phyloP scores from a whole-genome alignment of 2,797 vertebrate genomes.

The Anguilla pacifica region DNA sequence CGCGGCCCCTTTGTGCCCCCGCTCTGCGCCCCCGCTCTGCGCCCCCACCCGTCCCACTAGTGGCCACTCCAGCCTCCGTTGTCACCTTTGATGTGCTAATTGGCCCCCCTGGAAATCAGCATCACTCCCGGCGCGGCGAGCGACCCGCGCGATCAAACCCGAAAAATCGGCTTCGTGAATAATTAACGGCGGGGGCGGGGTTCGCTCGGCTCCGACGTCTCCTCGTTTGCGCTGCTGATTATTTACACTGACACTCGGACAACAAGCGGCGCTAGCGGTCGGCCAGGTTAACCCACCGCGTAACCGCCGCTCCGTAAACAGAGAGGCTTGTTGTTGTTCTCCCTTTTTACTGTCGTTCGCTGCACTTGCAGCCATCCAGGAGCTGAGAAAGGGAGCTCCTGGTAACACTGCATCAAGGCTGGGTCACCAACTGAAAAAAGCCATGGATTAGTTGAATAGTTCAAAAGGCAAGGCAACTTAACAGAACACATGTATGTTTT shows the following conservation, averaged over 20 bases:
- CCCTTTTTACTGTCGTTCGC: background rate
- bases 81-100: constrained; percentile 49
- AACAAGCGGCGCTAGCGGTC: background rate
- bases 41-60: background rate
- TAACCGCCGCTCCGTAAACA: background rate
- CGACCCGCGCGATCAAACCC: constrained; percentile 41
- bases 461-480: background rate
- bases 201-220: background rate
- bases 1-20: background rate
- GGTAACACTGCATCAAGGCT: background rate
- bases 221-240: constrained; percentile 8
- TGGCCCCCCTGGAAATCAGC: constrained; percentile 44
- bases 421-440: background rate
- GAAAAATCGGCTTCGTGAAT: constrained; percentile 15
- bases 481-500: background rate
- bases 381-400: background rate
- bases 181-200: background rate
- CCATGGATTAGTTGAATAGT: background rate
- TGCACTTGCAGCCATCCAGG: background rate
- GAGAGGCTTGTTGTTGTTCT: background rate
- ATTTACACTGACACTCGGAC: background rate
- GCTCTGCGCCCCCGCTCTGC: background rate
- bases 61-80: constrained; percentile 18
- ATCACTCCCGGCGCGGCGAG: constrained; percentile 37
- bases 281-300: background rate